A percentile compares a stretch with the other conserved stretches of the same genome.
Evolutionary conservation across 1,140 invertebrate species (phyloP).

Genomic region (Leptopilina boulardi): DNA sequence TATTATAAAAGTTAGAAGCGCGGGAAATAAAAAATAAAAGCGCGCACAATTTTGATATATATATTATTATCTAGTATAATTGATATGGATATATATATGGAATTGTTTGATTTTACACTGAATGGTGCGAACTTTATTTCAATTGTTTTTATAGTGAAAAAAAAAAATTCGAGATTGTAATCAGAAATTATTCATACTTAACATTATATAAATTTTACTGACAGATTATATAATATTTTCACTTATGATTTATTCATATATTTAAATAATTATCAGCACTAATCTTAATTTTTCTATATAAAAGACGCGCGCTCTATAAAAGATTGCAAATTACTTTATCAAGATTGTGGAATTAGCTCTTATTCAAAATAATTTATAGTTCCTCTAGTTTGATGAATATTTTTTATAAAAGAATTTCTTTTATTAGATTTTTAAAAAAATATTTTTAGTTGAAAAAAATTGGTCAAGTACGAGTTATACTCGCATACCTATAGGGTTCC

Average conservation of each 20-base stretch:
- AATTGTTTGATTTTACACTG: constrained; percentile 25
- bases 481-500: no score
- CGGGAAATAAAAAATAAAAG: background rate
- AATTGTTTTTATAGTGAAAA: background rate
- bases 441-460: no score
- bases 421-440: no score
- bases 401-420: no score
- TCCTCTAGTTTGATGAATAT: no score
- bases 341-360: background rate
- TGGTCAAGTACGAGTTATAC: no score
- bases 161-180: background rate
- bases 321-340: background rate
- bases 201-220: background rate
- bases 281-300: background rate
- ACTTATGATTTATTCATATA: background rate
- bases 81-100: constrained; percentile 8
- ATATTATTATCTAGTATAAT: background rate
- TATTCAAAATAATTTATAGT: no score
- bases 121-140: constrained; percentile 23
- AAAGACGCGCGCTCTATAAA: background rate
- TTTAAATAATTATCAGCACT: background rate
- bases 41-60: background rate
- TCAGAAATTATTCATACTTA: background rate
- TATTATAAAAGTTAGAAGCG: background rate
- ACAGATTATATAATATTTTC: background rate